Evolutionary conservation across 2,113 vertebrate genomes (phyloP), one percentile per base, ranked within the genome.

Genomic region (Pardalotus punctatus): DNA sequence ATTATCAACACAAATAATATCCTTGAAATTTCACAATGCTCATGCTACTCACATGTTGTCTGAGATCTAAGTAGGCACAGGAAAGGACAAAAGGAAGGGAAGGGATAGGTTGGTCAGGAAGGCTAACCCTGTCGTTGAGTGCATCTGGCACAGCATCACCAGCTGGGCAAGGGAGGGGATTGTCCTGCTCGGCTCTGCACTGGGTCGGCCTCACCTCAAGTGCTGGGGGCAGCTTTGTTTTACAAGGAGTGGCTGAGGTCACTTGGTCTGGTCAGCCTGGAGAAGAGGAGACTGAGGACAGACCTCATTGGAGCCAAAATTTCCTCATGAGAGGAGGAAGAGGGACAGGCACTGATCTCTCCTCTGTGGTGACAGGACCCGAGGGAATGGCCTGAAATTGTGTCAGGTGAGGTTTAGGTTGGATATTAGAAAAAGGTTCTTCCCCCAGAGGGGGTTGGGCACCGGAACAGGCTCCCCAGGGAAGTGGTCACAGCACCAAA

Each of bases 291-390:
- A 15, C 43, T 27, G 27, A 58, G 22, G 33, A 4, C 8, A 50
- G 51, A 28, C 4, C 8, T 43, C 27, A 13, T 1, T 36, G 51
- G 14, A 50, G 31, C 13, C 11, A 23, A 21, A 28, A 0, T 10
- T 50, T 42, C 31, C 21, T 50, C 2, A 1, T 4, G n/a, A 15
- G 5, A 18, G 36, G 6, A 48, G 33, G 7, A 6, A 18, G 4
- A 42, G 48, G 24, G 17, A 1, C 29, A 25, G 14, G 2, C 22
- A 28, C 27, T 57, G 31, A 28, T 65, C 27, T 43, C 14, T 47
- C 0, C 20, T 40, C 16, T 47, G 4, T 48, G 29, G 8, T 29
- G 4, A 0, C 6, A 56, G 40, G 0, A 27, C 14, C 21, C 0
- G 0, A 48, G 48, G 14, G 21, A 35, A 31, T 6, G 50, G 42